Conservation (phyloP, 2,888 invertebrate genomes). For the Acleris cristana region DNA sequence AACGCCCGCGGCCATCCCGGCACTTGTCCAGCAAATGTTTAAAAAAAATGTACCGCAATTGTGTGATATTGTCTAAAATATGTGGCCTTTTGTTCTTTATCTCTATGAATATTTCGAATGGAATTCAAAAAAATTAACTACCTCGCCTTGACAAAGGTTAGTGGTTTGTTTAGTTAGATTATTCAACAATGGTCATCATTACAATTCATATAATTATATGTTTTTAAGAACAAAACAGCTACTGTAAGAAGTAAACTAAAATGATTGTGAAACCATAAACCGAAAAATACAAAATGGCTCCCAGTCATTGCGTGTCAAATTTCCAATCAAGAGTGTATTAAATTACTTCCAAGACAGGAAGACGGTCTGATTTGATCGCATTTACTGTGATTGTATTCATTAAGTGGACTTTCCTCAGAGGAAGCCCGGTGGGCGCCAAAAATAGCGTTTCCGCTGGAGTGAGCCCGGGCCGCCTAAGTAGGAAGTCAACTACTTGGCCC, state of each 20-base stretch:
- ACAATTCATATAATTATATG: background rate
- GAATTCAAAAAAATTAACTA: slow-evolving; percentile 25
- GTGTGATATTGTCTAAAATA: slow-evolving; percentile 10
- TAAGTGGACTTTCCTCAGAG: slow-evolving; percentile 77
- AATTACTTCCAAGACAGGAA: slow-evolving; percentile 43
- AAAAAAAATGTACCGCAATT: background rate
- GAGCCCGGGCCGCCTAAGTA: slow-evolving; percentile 71
- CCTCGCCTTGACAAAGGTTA: background rate
- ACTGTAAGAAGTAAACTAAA: background rate
- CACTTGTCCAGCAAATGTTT: no score
- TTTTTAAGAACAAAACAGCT: background rate
- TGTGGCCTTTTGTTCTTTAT: slow-evolving; percentile 26
- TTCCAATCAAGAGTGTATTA: slow-evolving; percentile 34
- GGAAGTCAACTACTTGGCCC: slow-evolving; percentile 76
- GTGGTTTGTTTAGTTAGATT: background rate
- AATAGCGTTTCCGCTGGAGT: slow-evolving; percentile 79
- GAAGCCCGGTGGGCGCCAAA: slow-evolving; percentile 81
- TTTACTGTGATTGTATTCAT: slow-evolving; percentile 57
- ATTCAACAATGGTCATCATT: background rate
- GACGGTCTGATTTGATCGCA: slow-evolving; percentile 50
- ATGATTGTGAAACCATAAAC: background rate
- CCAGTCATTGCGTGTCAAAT: slow-evolving; percentile 7
- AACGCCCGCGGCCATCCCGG: slow-evolving; percentile 51
- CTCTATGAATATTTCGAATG: slow-evolving; percentile 15
- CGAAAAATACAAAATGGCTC: background rate